phyloP scores from a whole-genome alignment of 2,888 invertebrate genomes.

The Amphipoea lucens region DNA sequence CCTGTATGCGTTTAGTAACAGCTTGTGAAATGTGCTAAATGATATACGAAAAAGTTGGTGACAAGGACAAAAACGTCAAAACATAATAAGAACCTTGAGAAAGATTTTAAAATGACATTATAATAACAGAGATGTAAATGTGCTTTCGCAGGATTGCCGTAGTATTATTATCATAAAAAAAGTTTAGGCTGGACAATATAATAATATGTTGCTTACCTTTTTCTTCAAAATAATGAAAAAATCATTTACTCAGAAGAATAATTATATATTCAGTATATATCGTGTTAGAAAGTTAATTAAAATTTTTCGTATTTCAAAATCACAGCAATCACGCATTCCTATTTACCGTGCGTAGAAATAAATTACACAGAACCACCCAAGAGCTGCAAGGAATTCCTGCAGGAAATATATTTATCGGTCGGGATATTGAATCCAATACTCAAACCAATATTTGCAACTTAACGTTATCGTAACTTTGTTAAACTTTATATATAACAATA shows the following conservation, averaged over 20 bases:
- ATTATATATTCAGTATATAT: not conserved
- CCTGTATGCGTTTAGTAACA: not conserved
- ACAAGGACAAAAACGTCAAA: not conserved
- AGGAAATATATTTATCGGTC: not conserved
- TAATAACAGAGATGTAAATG: not conserved
- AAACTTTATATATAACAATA: not conserved
- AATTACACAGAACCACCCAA: not conserved
- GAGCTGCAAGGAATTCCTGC: not conserved
- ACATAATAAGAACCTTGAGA: not conserved
- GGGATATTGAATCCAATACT: not conserved
- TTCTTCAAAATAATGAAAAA: not conserved
- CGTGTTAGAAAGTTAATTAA: not conserved
- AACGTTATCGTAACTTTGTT: not conserved
- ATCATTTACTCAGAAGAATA: not conserved
- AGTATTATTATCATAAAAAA: not conserved
- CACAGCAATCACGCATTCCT: not conserved
- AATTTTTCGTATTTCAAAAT: not conserved
- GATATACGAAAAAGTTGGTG: not conserved
- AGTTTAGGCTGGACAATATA: too few species aligned
- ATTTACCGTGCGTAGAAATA: not conserved
- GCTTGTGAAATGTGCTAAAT: constrained; percentile 1
- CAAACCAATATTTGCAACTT: not conserved
- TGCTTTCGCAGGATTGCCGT: not conserved
- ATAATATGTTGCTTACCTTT: not conserved
- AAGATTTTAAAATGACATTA: not conserved